Evolutionary conservation across 2,797 vertebrate species (phyloP).

Genomic region (Microctenopoma stevenorrisi): DNA sequence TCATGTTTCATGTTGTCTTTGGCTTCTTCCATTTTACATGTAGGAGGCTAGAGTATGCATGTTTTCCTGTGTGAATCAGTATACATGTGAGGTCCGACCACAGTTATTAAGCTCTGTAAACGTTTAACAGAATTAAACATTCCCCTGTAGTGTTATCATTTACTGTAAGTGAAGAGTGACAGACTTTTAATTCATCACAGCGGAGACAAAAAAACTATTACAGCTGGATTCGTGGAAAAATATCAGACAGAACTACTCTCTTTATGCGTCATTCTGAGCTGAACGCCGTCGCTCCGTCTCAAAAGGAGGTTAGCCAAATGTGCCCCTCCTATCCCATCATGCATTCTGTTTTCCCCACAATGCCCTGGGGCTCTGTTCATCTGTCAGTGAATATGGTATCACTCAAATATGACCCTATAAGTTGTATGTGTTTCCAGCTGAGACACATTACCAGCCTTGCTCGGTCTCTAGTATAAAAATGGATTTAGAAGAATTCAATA

Average conservation of each 20-base stretch:
- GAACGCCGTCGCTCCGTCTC: conserved; percentile 30
- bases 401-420: conserved; percentile 65
- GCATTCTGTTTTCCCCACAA: conserved; percentile 67
- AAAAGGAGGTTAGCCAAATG: conserved; percentile 75
- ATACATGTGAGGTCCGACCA: conserved; percentile 28
- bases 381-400: conserved; percentile 74
- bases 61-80: conserved; percentile 14
- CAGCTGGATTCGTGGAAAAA: conserved; percentile 25
- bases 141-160: conserved; percentile 12
- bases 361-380: conserved; percentile 75
- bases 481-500: background rate
- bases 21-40: conserved; percentile 24
- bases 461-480: conserved; percentile 26
- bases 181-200: conserved; percentile 14
- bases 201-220: background rate
- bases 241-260: conserved; percentile 15
- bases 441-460: conserved; percentile 24
- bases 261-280: conserved; percentile 29
- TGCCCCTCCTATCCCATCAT: conserved; percentile 70
- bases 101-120: conserved; percentile 19
- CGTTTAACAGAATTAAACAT: conserved; percentile 32
- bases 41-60: conserved; percentile 3
- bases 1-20: conserved; percentile 32
- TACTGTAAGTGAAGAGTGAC: conserved; percentile 6
- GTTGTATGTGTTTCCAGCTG: conserved; percentile 62